Conservation (phyloP, 2,888 invertebrate genomes). For the Helicoverpa assulta region DNA sequence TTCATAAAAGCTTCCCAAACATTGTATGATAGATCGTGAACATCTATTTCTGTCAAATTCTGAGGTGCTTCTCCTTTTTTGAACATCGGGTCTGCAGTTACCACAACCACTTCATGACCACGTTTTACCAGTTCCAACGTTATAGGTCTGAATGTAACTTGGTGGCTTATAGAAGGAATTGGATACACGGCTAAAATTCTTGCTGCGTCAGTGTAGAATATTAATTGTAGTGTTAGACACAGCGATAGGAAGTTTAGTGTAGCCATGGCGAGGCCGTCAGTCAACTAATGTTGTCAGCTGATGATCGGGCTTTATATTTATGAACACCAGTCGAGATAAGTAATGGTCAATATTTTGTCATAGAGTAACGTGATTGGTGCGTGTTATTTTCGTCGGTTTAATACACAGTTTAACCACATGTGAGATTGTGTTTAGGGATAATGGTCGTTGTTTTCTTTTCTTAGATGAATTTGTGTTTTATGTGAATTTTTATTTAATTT, state of each 20-base stretch:
- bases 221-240: not conserved
- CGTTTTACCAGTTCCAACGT: slow-evolving; percentile 74
- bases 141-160: slow-evolving; percentile 75
- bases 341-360: slow-evolving; percentile 3
- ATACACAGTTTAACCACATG: not conserved
- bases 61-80: slow-evolving; percentile 61
- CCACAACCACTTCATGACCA: slow-evolving; percentile 80
- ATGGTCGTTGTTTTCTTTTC: not conserved
- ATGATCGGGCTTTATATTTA: slow-evolving; percentile 26
- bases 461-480: too few species aligned
- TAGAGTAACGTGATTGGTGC: not conserved
- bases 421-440: not conserved
- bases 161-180: slow-evolving; percentile 80
- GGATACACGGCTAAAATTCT: slow-evolving; percentile 77
- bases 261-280: slow-evolving; percentile 16
- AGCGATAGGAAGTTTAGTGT: not conserved
- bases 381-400: not conserved
- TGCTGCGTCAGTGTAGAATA: slow-evolving; percentile 55
- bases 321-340: slow-evolving; percentile 8
- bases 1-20: slow-evolving; percentile 37
- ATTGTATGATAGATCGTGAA: slow-evolving; percentile 69
- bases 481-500: too few species aligned
- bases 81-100: slow-evolving; percentile 77
- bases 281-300: slow-evolving; percentile 13
- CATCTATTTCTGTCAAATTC: slow-evolving; percentile 79